Evolutionary conservation across 2,113 vertebrate genomes (phyloP).

Genomic region (Callipepla squamata): DNA sequence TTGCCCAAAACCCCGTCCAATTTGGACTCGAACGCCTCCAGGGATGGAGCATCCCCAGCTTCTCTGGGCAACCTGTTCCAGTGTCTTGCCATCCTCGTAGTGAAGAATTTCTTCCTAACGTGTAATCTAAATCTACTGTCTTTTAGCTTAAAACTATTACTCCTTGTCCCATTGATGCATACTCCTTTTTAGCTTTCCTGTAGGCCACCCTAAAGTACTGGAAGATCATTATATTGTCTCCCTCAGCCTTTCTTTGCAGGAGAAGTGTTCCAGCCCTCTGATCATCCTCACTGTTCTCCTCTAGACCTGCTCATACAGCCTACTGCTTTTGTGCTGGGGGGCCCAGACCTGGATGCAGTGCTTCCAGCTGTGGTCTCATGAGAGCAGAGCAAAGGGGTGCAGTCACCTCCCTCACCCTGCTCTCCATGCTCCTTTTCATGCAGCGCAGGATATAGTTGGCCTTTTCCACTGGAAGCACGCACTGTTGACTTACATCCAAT

Average conservation of each 20-base stretch:
- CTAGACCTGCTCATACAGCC: neutral
- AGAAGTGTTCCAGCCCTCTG: neutral
- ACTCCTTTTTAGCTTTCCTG: neutral
- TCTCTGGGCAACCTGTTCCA: neutral
- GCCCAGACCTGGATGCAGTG: neutral
- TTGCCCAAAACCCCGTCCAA: neutral
- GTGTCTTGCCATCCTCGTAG: neutral
- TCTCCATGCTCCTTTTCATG: neutral
- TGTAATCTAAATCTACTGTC: neutral
- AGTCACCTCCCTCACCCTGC: neutral
- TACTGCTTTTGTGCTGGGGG: neutral
- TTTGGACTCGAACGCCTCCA: neutral
- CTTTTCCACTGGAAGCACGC: neutral
- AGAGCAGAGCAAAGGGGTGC: neutral
- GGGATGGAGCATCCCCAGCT: neutral
- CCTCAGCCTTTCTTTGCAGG: neutral
- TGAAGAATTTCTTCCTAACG: neutral
- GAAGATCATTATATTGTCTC: neutral
- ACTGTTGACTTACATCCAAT: neutral
- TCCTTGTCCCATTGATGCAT: neutral
- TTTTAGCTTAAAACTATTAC: neutral
- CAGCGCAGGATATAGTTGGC: neutral
- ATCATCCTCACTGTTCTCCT: neutral
- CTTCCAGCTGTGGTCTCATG: neutral
- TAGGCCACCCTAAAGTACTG: neutral